Evolutionary conservation across 2,888 invertebrate genomes (phyloP), one percentile per base, ranked within the genome.

Genomic region (Cerastis leucographa): DNA sequence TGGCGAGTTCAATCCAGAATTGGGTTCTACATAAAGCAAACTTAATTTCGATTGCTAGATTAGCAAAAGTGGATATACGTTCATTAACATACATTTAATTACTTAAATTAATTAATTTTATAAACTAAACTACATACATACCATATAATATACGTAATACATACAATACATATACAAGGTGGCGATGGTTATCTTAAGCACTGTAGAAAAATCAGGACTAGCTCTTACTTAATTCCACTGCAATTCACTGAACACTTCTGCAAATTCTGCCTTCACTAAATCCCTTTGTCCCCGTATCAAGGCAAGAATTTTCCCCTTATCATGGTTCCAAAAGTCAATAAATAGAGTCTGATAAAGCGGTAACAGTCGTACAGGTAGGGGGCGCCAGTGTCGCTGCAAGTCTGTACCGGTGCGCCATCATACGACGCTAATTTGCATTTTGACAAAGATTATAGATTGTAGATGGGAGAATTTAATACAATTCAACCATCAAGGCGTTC

Each of bases 381-480:
- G 74, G 74, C 40, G 66, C 76, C 51, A 76, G 72, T 68, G 59
- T 49, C 79, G 76, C 75, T 85, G 82, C 85, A 77, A 72, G 68
- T 78, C 80, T 78, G 78, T 75, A 70, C 80, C 72, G 66, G 69
- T 59, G 74, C 62, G 64, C 72, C 72, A 61, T 84, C 84, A 77
- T 85, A 85, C 83, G 76, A 75, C 72, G 66, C 87, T 90, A 90
- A 92, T 93, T 93, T 92, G 89, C 92, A 91, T 92, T 89, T 73
- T 46, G 71, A 9, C 90, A 91, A 84, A 92, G 91, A 91, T 46
- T 83, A 90, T n/a, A 42, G 6, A 40, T 51, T n/a, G 46, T 59
- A 82, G 78, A 87, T 12, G 0, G 22, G 73, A 54, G 29, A 7
- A 44, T 40, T 40, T 46, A 17, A 49, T 61, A 12, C 11, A 70